Base-by-base conservation (phyloP, 2,888 invertebrate species). In the Apamea anceps region DNA sequence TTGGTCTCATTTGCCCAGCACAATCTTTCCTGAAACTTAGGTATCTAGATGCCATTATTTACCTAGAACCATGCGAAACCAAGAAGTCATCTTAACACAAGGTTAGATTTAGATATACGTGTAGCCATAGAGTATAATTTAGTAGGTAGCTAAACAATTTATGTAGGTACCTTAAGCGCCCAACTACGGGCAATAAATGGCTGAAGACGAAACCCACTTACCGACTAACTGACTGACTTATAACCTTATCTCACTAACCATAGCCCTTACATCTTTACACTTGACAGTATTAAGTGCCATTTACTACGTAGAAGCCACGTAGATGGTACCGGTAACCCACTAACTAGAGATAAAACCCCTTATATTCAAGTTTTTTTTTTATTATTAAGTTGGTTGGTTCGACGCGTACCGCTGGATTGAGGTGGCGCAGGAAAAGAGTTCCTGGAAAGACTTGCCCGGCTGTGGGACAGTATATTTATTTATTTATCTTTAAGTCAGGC, bases 171-270 rank as follows among this genome's bases (percentile, higher is more conserved):
- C 90, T 89, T 88, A 89, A 91, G 89, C 91, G 88, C 85, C 88
- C 87, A 88, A 90, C 92, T 91, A 87, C 91, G 75, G 88, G 85
- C 91, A 92, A 91, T 90, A 92, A 92, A 93, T 91, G 91, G 90
- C 82, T 89, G 76, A 87, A 91, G 89, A 90, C 90, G 88, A 91
- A 92, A 91, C 90, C 91, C 91, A 92, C 92, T 92, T 91, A 92
- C 91, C 86, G 84, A 87, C 88, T 92, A 91, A 92, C 90, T 91
- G 90, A 92, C 90, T 92, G 90, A 92, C 89, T 92, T 92, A 93
- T 90, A 90, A 91, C 92, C 89, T 90, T 87, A 89, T 89, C 89
- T 88, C 80, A 73, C 83, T 83, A 88, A 89, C 90, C 89, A 88
- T 87, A 85, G 85, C 88, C 89, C 87, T 89, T 89, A 83, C 78